These are phyloP conservation scores for Empidonax traillii DNA, from an alignment of 2,113 vertebrate species.

Conservation along the genomic window DNA sequence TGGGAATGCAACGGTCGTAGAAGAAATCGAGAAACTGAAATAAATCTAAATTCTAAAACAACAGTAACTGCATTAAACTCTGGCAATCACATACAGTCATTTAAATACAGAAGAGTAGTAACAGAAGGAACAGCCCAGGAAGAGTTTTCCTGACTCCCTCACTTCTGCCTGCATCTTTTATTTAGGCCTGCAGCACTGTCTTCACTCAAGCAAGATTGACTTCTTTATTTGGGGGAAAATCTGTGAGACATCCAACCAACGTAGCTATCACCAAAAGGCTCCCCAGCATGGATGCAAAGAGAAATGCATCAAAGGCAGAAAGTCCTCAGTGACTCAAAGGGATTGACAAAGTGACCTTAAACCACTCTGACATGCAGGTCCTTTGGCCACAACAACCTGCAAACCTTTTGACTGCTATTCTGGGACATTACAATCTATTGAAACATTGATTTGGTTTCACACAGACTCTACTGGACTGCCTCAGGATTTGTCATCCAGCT, in stretches of 20 bases:
- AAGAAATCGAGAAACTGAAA: conserved; percentile 95
- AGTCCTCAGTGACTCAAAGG: background rate
- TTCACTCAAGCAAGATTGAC: background rate
- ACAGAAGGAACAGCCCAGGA: background rate
- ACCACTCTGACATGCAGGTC: background rate
- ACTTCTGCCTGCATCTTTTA: background rate
- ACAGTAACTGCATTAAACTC: background rate
- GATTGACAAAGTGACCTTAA: background rate
- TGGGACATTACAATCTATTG: background rate
- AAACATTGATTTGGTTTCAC: background rate
- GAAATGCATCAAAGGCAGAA: no score
- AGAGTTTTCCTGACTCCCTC: background rate
- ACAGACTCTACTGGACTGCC: background rate
- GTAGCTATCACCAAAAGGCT: background rate
- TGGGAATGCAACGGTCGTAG: conserved; percentile 96
- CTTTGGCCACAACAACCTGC: background rate
- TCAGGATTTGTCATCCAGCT: no score
- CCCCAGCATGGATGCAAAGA: background rate
- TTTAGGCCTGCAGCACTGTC: background rate
- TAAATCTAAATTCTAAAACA: conserved; percentile 90
- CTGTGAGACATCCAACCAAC: background rate
- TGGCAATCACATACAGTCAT: background rate
- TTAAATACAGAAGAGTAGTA: background rate
- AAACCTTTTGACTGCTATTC: background rate
- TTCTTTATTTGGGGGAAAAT: background rate